Conservation (phyloP, 2,888 invertebrate species). For the Venusia cambrica region DNA sequence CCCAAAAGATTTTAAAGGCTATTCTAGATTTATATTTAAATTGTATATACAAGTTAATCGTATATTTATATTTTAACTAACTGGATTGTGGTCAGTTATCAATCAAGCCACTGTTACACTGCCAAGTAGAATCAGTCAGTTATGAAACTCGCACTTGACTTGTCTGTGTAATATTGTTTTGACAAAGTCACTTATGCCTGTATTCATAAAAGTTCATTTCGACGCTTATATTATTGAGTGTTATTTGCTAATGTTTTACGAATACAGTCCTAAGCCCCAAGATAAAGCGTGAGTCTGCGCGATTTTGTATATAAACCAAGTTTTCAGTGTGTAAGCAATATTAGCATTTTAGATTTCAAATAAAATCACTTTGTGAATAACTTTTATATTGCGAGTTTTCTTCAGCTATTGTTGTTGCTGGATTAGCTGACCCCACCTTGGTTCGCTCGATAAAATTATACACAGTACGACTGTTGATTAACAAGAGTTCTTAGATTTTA, state of each 20-base stretch:
- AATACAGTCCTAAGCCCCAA: conserved; percentile 4
- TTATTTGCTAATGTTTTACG: conserved; percentile 4
- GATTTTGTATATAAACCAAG: conserved; percentile 36
- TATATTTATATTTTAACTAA: conserved; percentile 11
- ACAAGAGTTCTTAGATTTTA: too few species aligned
- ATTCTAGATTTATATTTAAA: conserved; percentile 6
- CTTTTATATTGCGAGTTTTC: conserved; percentile 36
- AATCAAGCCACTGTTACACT: conserved; percentile 6
- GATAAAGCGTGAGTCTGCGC: conserved; percentile 5
- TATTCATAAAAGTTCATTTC: conserved; percentile 5
- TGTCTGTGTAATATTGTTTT: conserved; percentile 8
- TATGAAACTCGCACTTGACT: conserved; percentile 3
- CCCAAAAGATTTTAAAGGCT: conserved; percentile 8
- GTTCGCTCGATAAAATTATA: too few species aligned
- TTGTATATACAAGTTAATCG: conserved; percentile 12
- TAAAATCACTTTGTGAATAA: conserved; percentile 67
- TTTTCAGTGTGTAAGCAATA: conserved; percentile 69
- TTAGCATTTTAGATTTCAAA: conserved; percentile 66
- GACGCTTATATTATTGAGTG: too few species aligned
- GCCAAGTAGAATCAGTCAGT: conserved; percentile 12
- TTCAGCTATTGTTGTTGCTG: too few species aligned
- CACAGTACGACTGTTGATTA: too few species aligned
- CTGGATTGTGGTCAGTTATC: conserved; percentile 5
- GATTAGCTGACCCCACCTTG: too few species aligned
- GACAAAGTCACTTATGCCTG: conserved; percentile 4